Evolutionary conservation across 2,797 vertebrate genomes (phyloP), one percentile per base, ranked within the genome.

Genomic region (Sebastes hubbsi): DNA sequence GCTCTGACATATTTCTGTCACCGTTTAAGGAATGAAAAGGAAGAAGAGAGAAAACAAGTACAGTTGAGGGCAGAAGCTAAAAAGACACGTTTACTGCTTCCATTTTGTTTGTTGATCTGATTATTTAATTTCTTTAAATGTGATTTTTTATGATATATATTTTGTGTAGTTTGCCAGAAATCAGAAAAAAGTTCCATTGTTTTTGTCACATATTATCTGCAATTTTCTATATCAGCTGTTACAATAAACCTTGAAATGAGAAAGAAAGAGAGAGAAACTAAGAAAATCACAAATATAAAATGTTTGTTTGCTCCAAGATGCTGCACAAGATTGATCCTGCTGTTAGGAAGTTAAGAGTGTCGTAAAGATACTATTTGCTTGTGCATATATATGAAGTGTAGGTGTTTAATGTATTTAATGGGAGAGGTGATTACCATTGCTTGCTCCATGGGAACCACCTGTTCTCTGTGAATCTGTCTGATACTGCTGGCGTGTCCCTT

Each of bases 1-100:
- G 96, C 97, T 95, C 94, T 95, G 92, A 96, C 94, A 90, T 96
- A 97, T 96, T 97, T 98, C 97, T 97, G 95, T 95, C 94, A 93
- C 91, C 95, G 94, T 89, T 95, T 91, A 89, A 79, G 8, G 34
- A 63, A 73, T 93, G 32, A 80, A 79, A 70, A 93, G 92, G 81
- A 85, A 87, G 89, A 90, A 93, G 89, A 89, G 80, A 87, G 52
- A 87, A 89, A 83, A 91, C 69, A 82, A 83, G 85, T 72, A 86
- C 54, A 52, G 63, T 66, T 55, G 18, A 68, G 30, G 13, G 13
- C 13, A 27, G 63, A 24, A 27, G 18, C 65, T 18, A 49, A 66
- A 64, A 14, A 79, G 3, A 68, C 14, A 72, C 1, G 3, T 36
- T 55, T 25, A 11, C 2, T 29, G 11, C 8, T 70, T 62, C 2